Percentiles rank a stretch among this genome's conserved stretches.
Conservation (phyloP, 1,140 invertebrate genomes). For the Heliconius hewitsoni region DNA sequence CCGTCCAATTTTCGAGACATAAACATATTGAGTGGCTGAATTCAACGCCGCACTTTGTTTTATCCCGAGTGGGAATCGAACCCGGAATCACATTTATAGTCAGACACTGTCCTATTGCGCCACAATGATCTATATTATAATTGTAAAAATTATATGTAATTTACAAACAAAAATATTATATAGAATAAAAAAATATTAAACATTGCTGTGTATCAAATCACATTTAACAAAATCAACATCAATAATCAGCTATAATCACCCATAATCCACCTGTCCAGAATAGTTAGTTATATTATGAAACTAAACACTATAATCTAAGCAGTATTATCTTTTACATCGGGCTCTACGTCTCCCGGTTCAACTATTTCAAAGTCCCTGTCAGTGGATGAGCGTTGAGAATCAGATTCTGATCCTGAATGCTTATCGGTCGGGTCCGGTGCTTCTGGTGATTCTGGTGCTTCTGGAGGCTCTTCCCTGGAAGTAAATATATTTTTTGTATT, state of each 20-base stretch:
- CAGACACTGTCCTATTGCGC: no score
- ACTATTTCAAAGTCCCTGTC: conserved; percentile 91
- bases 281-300: conserved; percentile 6
- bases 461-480: conserved; percentile 50
- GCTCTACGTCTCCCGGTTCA: conserved; percentile 83
- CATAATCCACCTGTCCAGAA: conserved; percentile 16
- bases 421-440: conserved; percentile 47
- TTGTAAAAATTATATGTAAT: no score
- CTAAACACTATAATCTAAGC: conserved; percentile 34
- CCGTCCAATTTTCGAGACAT: no score
- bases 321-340: conserved; percentile 31
- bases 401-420: conserved; percentile 84
- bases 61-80: no score
- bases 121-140: no score
- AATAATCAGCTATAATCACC: not conserved
- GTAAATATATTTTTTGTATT: not conserved
- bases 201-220: not conserved
- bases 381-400: conserved; percentile 88
- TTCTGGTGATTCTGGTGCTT: conserved; percentile 38
- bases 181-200: no score
- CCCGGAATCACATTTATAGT: no score
- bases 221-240: not conserved
- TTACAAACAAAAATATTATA: no score
- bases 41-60: no score
- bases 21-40: no score